A percentile compares a stretch with the other conserved stretches of the same genome.
phyloP scores from a whole-genome alignment of 2,797 vertebrate genomes.

The Falco naumanni region DNA sequence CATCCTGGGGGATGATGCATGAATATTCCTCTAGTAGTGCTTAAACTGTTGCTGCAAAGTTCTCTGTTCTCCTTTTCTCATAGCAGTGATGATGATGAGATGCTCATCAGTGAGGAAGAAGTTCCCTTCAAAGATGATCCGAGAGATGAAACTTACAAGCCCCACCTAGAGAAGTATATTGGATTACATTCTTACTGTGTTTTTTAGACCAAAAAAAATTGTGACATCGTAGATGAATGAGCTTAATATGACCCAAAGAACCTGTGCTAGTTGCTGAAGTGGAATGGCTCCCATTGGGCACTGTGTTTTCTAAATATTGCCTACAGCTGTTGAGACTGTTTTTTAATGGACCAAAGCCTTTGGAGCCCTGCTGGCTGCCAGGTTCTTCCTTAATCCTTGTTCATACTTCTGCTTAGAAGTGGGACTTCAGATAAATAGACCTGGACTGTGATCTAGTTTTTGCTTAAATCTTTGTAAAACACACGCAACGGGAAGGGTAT shows the following conservation, averaged over 20 bases:
- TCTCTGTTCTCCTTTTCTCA: slow-evolving; percentile 4
- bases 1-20: not conserved
- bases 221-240: not conserved
- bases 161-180: slow-evolving; percentile 87
- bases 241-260: not conserved
- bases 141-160: slow-evolving; percentile 95
- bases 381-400: not conserved
- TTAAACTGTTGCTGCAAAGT: not conserved
- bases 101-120: slow-evolving; percentile 93
- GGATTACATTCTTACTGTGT: not conserved
- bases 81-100: slow-evolving; percentile 85
- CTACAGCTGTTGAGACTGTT: not conserved
- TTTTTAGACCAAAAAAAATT: not conserved
- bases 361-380: not conserved
- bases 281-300: not conserved
- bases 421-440: not conserved
- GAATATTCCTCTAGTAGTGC: not conserved
- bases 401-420: not conserved
- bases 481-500: not conserved
- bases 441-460: not conserved
- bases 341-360: not conserved
- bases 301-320: not conserved
- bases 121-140: slow-evolving; percentile 94
- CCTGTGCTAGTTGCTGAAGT: not conserved
- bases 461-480: not conserved